Evolutionary conservation across 92 coral and sea anemone species (phyloP).

Genomic region (Muricea muricata): DNA sequence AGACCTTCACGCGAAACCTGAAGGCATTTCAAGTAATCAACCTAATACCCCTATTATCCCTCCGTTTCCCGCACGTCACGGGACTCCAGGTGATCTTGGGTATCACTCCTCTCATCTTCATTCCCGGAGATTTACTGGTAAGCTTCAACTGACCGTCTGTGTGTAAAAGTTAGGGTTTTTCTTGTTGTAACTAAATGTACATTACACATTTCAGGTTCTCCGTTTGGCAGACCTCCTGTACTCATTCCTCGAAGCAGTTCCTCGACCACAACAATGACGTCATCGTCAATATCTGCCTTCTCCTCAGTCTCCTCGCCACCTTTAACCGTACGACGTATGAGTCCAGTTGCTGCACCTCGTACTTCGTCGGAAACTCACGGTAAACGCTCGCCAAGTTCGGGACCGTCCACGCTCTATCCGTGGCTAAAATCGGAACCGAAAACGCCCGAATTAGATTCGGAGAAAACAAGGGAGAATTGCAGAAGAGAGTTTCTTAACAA

Average conservation of each 20-base stretch:
- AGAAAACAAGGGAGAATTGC: too few relatives aligned
- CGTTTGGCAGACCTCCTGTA: constrained; percentile 14
- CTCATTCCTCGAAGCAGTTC: neutral
- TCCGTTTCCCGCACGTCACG: constrained; percentile 25
- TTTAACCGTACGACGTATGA: neutral
- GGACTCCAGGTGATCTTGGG: constrained; percentile 5
- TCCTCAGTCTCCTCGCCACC: constrained; percentile 34
- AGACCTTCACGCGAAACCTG: constrained; percentile 94
- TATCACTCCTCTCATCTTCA: constrained; percentile 31
- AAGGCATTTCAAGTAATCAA: constrained; percentile 81
- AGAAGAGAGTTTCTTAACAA: neutral
- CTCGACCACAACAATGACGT: neutral
- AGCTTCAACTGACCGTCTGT: too few relatives aligned
- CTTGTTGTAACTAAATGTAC: neutral
- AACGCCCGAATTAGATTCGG: constrained; percentile 21
- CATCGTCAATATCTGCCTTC: constrained; percentile 25
- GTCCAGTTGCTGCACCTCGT: neutral
- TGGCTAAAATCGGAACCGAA: constrained; percentile 82
- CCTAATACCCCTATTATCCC: constrained; percentile 51
- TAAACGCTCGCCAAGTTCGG: constrained; percentile 41
- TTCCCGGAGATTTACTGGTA: neutral
- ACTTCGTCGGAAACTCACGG: constrained; percentile 10
- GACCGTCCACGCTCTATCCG: constrained; percentile 63
- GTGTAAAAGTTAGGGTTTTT: too few relatives aligned
- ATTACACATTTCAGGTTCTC: constrained; percentile 29